These are phyloP conservation scores for Agonopterix arenella DNA, from an alignment of 2,888 invertebrate genomes.

Conservation along the genomic window DNA sequence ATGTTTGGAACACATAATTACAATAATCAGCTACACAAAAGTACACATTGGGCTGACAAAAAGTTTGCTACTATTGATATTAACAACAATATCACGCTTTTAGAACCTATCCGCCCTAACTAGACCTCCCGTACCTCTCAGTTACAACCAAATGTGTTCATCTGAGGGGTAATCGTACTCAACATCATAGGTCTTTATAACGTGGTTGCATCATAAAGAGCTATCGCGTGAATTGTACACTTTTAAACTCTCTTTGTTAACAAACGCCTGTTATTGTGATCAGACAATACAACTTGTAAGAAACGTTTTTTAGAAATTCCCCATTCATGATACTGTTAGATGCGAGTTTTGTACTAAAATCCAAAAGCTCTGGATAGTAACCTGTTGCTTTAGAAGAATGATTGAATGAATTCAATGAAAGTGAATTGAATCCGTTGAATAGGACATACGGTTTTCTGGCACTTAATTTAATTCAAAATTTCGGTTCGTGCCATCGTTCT, in stretches of 20 bases:
- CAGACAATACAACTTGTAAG: conserved; percentile 75
- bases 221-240: conserved; percentile 73
- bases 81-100: conserved; percentile 68
- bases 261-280: conserved; percentile 68
- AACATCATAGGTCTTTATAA: conserved; percentile 49
- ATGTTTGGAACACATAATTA: conserved; percentile 57
- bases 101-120: conserved; percentile 57
- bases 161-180: conserved; percentile 27
- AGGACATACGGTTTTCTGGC: conserved; percentile 8
- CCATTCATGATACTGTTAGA: conserved; percentile 69
- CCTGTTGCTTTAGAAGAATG: conserved; percentile 47
- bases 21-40: conserved; percentile 64
- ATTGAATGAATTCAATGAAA: conserved; percentile 32
- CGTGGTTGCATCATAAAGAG: conserved; percentile 66
- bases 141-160: conserved; percentile 20
- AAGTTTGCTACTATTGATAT: conserved; percentile 70
- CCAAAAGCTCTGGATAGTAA: conserved; percentile 55
- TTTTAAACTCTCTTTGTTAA: conserved; percentile 71
- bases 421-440: conserved; percentile 32
- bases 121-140: conserved; percentile 36
- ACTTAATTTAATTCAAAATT: neutral
- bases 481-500: conserved; percentile 2
- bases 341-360: conserved; percentile 59
- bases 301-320: conserved; percentile 72
- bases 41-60: conserved; percentile 57